These are phyloP conservation scores for Anodontia alba DNA, from an alignment of 2,888 invertebrate species.

Conservation along the genomic window DNA sequence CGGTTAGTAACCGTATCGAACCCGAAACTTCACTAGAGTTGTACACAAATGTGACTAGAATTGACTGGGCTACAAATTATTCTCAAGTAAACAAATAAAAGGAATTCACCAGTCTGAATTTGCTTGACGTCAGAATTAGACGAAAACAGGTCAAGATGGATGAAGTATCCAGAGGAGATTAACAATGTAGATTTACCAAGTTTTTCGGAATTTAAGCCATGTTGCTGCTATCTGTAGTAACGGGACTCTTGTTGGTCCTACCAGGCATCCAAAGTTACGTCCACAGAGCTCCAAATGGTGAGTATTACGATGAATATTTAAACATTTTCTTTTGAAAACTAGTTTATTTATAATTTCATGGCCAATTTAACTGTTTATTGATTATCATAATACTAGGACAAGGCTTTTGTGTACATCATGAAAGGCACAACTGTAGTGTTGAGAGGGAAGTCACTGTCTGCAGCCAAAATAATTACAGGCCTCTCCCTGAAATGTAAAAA, in stretches of 20 bases:
- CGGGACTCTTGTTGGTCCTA: conserved; percentile 37
- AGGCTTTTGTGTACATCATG: no score
- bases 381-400: no score
- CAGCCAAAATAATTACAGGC: no score
- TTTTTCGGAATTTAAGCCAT: conserved; percentile 29
- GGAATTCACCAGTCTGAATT: not conserved
- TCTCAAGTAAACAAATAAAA: not conserved
- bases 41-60: not conserved
- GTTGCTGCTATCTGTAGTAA: conserved; percentile 42
- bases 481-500: no score
- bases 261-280: conserved; percentile 28
- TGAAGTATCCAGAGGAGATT: conserved; percentile 27
- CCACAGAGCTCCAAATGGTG: conserved; percentile 31
- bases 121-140: conserved; percentile 48
- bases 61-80: not conserved
- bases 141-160: conserved; percentile 41
- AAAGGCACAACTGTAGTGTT: no score
- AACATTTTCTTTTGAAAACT: no score
- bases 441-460: no score
- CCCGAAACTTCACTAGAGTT: no score
- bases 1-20: no score
- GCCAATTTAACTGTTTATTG: no score
- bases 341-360: no score
- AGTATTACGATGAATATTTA: not conserved
- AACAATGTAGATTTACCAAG: conserved; percentile 2